Evolutionary conservation across 1,140 invertebrate species (phyloP).

Genomic region (Zaprionus lachaisei): DNA sequence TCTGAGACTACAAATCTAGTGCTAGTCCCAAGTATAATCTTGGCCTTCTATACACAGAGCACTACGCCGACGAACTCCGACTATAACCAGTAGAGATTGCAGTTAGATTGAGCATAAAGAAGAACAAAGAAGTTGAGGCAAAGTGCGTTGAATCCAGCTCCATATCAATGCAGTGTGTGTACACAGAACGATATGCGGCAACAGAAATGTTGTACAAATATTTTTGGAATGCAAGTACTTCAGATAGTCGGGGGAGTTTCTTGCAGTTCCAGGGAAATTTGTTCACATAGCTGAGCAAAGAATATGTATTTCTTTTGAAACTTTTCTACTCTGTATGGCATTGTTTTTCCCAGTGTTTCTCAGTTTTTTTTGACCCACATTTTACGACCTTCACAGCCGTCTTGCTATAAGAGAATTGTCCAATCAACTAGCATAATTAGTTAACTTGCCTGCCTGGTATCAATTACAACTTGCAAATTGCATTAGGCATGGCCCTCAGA

Average conservation of each 20-base stretch:
- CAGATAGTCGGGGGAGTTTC: conserved; percentile 8
- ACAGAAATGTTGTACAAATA: conserved; percentile 20
- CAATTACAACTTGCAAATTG: conserved; percentile 39
- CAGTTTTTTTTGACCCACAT: conserved; percentile 15
- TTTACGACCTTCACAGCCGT: conserved; percentile 10
- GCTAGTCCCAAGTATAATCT: neutral
- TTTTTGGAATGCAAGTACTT: conserved; percentile 12
- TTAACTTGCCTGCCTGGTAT: conserved; percentile 18
- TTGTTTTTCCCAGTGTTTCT: neutral
- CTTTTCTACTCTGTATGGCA: neutral
- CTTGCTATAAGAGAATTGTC: conserved; percentile 15
- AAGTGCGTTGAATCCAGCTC: conserved; percentile 1
- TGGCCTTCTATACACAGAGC: conserved; percentile 2
- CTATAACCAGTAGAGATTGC: conserved; percentile 8
- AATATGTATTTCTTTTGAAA: too few relatives aligned
- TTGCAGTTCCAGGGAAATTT: neutral
- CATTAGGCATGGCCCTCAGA: conserved; percentile 11
- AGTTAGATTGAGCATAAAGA: conserved; percentile 14
- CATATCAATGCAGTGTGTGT: conserved; percentile 15
- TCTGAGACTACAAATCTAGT: conserved; percentile 17
- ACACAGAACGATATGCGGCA: conserved; percentile 7
- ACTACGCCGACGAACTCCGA: conserved; percentile 15
- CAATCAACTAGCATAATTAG: conserved; percentile 36
- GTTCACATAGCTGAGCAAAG: neutral
- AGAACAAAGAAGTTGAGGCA: conserved; percentile 24